Conservation (phyloP, 1,140 invertebrate species). For the Drosophila subpulchrella region DNA sequence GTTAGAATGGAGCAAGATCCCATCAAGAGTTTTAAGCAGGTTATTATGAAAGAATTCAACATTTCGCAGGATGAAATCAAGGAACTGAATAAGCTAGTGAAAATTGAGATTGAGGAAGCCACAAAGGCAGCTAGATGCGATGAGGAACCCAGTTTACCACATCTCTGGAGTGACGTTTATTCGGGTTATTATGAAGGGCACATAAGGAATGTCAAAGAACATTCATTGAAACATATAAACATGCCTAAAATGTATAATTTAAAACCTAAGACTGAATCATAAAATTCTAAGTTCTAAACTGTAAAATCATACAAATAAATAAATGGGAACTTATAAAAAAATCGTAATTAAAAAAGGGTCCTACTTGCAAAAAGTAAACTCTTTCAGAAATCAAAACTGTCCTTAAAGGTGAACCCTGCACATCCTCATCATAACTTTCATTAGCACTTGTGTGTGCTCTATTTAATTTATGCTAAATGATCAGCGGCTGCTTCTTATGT, state of each 20-base stretch:
- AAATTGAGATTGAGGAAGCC: neutral
- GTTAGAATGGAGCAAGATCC: conserved; percentile 94
- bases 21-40: conserved; percentile 92
- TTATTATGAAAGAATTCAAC: conserved; percentile 84
- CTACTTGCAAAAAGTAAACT: neutral
- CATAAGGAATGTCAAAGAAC: neutral
- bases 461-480: conserved; percentile 76
- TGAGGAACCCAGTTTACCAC: neutral
- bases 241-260: neutral
- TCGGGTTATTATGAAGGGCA: neutral
- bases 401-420: neutral
- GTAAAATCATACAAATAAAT: neutral
- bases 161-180: neutral
- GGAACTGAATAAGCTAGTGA: neutral
- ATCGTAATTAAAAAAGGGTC: neutral
- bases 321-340: neutral
- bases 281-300: neutral
- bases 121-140: neutral
- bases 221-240: neutral
- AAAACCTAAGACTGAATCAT: neutral
- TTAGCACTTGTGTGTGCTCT: conserved; percentile 55
- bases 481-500: conserved; percentile 72
- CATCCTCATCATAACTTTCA: conserved; percentile 52
- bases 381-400: neutral
- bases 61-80: neutral